These are phyloP conservation scores for Acanthornis magna DNA, from an alignment of 2,797 vertebrate species.

Conservation along the genomic window DNA sequence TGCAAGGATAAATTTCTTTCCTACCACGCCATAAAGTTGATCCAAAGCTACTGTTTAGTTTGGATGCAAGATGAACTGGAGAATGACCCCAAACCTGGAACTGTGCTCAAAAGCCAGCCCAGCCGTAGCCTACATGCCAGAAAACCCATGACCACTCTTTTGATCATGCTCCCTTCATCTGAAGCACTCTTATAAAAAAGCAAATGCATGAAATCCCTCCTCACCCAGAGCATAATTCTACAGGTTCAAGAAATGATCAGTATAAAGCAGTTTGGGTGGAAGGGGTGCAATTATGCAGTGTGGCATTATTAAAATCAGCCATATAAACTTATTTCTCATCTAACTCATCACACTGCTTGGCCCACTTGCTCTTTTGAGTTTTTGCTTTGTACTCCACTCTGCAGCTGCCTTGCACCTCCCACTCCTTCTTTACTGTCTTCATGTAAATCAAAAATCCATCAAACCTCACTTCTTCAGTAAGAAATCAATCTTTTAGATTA, in stretches of 20 bases:
- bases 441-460: constrained; percentile 26
- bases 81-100: neutral
- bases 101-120: neutral
- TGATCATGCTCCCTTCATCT: neutral
- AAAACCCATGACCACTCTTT: neutral
- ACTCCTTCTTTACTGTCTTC: neutral
- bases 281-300: neutral
- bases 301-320: neutral
- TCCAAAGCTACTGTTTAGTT: neutral
- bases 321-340: neutral
- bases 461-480: neutral
- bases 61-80: neutral
- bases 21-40: neutral
- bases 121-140: neutral
- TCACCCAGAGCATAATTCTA: neutral
- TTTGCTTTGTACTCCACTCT: neutral
- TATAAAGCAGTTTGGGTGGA: neutral
- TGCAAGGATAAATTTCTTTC: neutral
- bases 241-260: neutral
- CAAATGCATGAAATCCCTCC: neutral
- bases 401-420: neutral
- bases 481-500: constrained; percentile 27
- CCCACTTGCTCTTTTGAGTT: neutral
- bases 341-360: neutral
- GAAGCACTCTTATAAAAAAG: neutral